Base-by-base conservation (phyloP, 2,888 invertebrate species). In the Orthonevra nobilis region DNA sequence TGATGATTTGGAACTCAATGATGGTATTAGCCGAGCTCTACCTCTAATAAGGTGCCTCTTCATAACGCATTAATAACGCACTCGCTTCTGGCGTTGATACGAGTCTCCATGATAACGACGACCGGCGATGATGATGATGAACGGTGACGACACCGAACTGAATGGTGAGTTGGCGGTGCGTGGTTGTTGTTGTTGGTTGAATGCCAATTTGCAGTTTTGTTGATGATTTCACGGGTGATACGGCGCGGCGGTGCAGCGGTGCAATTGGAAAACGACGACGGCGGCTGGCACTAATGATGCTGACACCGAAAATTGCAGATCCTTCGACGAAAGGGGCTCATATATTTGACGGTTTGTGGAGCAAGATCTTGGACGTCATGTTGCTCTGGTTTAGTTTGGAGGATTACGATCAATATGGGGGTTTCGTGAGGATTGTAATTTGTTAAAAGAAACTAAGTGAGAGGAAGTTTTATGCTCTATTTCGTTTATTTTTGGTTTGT, bases 51-150 rank as follows among this genome's bases (percentile, higher is more conserved):
- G 79, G 72, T 79, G 73, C 66, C 79, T 79, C 79, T 68, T 79
- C 79, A 79, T 68, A 68, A 79, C 79, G 79, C 79, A 79, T 68
- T 79, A 79, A 79, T 79, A 79, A 79, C 73, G 73, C 79, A 73
- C 72, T 68, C 56, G 42, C 42, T 70, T 46, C 40, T 46, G 46
- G 52, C 60, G 46, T 52, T 56, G 72, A 5, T 23, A 5, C n/a
- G n/a, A n/a, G 68, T 79, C 66, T 56, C 56, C 30, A 54, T 61
- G 72, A 79, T 79, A 66, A 72, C 73, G 66, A 40, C 38, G 28
- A n/a, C n/a, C n/a, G n/a, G n/a, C n/a, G n/a, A n/a, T n/a, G n/a
- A 60, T 34, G 72, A 73, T 66, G 72, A 79, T 60, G 64, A 73
- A 72, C 58, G 52, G 54, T 54, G 79, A 63, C 63, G 75, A 50